Evolutionary conservation across 2,797 vertebrate genomes (phyloP).

Genomic region (Molossus molossus): DNA sequence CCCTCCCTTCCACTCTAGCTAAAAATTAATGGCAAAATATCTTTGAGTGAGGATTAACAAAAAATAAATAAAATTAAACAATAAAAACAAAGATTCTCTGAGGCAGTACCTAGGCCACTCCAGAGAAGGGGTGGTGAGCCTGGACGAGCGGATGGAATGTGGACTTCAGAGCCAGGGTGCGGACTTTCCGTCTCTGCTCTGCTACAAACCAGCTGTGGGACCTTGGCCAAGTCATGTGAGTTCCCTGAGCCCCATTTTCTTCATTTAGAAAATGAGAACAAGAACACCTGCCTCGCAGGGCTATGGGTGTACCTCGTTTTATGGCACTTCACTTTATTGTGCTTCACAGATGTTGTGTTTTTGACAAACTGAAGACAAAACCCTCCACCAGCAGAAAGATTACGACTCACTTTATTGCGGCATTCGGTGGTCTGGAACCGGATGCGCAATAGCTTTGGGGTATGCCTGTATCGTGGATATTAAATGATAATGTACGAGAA

Average conservation of each 20-base stretch:
- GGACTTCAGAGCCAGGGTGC: neutral
- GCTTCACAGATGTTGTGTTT: neutral
- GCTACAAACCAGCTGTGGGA: neutral
- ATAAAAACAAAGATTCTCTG: neutral
- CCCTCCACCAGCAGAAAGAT: neutral
- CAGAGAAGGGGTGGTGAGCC: neutral
- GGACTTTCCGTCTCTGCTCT: neutral
- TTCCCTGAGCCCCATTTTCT: neutral
- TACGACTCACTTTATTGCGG: neutral
- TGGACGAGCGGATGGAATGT: rapidly evolving
- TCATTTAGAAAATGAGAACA: constrained; percentile 1
- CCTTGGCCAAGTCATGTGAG: neutral
- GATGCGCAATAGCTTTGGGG: neutral
- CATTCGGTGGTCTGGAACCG: neutral
- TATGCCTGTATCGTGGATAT: neutral
- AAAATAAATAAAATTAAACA: too few relatives aligned
- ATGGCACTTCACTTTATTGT: neutral
- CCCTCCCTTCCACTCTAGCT: too few relatives aligned
- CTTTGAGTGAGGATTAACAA: too few relatives aligned
- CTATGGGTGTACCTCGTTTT: neutral
- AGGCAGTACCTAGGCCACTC: neutral
- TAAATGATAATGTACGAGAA: neutral
- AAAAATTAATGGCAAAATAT: too few relatives aligned
- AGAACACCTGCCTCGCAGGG: neutral
- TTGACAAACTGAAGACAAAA: neutral